A percentile compares a stretch with the other conserved stretches of the same genome.
Evolutionary conservation across 92 coral and sea anemone genomes (phyloP).

Genomic region (Parazoanthus darwini): DNA sequence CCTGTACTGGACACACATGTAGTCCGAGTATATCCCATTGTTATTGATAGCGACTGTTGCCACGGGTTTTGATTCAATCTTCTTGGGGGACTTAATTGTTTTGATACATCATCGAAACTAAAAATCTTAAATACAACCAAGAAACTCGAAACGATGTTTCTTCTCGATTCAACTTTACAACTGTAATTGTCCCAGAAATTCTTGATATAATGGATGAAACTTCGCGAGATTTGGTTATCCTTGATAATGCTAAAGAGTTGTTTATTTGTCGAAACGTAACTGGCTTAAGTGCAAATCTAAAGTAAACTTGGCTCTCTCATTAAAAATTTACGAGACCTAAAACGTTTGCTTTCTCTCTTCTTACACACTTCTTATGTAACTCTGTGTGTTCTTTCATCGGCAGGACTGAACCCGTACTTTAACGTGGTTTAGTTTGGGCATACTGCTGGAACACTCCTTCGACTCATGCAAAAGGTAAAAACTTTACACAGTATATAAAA

Average conservation of each 20-base stretch:
- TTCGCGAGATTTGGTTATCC: neutral
- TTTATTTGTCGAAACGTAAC: neutral
- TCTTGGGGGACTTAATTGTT: neutral
- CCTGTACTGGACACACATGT: too few species aligned
- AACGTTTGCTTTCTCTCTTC: neutral
- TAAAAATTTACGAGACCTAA: slow-evolving; percentile 14
- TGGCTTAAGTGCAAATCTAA: too few species aligned
- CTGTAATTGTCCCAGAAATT: neutral
- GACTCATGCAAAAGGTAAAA: slow-evolving; percentile 24
- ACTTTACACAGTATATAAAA: too few species aligned
- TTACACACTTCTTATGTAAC: neutral
- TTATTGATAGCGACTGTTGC: slow-evolving; percentile 34
- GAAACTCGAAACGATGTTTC: neutral
- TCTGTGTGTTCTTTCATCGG: neutral
- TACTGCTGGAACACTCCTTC: neutral
- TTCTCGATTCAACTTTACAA: neutral
- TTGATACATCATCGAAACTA: neutral
- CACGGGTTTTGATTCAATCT: slow-evolving; percentile 20
- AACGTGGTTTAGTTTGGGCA: neutral
- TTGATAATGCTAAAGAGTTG: neutral
- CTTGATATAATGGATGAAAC: neutral
- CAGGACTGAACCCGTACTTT: neutral
- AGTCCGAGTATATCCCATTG: neutral
- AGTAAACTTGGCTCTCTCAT: neutral
- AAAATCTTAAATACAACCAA: neutral